Evolutionary conservation across 1,140 invertebrate species (phyloP).

Genomic region (Oreohelix idahoensis): DNA sequence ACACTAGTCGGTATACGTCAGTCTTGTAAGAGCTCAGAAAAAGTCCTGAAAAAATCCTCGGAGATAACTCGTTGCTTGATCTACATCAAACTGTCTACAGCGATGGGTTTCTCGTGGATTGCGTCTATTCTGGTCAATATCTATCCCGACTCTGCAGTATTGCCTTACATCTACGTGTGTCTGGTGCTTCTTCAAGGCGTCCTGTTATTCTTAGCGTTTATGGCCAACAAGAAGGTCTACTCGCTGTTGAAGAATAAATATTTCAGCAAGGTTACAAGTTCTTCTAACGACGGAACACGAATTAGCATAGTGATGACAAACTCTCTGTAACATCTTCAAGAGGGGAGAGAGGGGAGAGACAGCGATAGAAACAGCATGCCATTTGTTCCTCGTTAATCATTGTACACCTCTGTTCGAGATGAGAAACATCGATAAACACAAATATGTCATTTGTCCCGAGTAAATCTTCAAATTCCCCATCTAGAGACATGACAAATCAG

Average conservation of each 20-base stretch:
- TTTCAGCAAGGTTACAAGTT: neutral
- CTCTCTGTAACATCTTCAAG: no score
- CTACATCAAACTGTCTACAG: constrained; percentile 10
- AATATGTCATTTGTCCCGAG: no score
- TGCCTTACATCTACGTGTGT: neutral
- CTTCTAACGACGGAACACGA: neutral
- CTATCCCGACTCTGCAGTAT: neutral
- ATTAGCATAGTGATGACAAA: neutral
- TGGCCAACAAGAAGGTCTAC: neutral
- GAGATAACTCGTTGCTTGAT: neutral
- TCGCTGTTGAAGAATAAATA: neutral
- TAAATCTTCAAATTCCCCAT: no score
- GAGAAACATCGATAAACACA: no score
- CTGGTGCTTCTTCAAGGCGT: constrained; percentile 15
- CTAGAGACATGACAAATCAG: no score
- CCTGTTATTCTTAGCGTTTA: neutral
- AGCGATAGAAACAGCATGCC: no score
- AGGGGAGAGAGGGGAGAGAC: no score
- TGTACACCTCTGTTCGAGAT: no score
- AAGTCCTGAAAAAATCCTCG: neutral
- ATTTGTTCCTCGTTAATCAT: no score
- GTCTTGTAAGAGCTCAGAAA: neutral
- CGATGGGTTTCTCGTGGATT: constrained; percentile 8
- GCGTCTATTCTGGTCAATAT: neutral
- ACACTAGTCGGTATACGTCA: neutral